These are phyloP conservation scores for Nesospiza acunhae DNA, from an alignment of 2,113 vertebrate genomes.

Conservation along the genomic window DNA sequence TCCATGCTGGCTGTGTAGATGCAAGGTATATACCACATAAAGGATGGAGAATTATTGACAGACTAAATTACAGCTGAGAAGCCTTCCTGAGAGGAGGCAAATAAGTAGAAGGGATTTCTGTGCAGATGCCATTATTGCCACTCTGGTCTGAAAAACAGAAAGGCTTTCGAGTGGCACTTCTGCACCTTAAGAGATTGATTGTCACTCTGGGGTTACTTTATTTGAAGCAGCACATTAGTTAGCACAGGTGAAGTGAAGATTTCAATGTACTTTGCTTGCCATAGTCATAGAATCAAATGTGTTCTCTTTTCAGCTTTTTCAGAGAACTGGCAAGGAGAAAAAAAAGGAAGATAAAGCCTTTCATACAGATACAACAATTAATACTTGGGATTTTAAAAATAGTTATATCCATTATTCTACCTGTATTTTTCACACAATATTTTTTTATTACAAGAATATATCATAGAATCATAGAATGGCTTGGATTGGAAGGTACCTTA, in stretches of 20 bases:
- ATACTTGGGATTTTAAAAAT: rapidly evolving
- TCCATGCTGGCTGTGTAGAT: background rate
- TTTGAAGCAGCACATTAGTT: background rate
- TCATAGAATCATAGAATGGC: background rate
- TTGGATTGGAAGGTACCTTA: background rate
- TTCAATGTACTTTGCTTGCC: background rate
- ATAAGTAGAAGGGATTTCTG: background rate
- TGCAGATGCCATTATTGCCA: background rate
- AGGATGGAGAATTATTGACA: background rate
- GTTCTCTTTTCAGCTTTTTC: background rate
- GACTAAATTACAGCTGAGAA: background rate
- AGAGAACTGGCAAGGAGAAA: background rate
- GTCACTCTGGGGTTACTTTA: background rate
- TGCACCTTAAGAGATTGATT: background rate
- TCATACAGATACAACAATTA: background rate
- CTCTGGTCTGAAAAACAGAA: background rate
- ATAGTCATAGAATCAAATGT: background rate
- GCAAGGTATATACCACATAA: background rate
- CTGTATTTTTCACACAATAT: background rate
- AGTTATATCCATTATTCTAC: background rate
- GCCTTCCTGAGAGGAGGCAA: background rate
- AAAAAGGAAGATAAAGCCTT: background rate
- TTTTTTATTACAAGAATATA: background rate
- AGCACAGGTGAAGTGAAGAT: background rate
- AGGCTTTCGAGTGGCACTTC: background rate